Evolutionary conservation across 2,797 vertebrate genomes (phyloP), one percentile per base, ranked within the genome.

Genomic region (Loriculus beryllinus): DNA sequence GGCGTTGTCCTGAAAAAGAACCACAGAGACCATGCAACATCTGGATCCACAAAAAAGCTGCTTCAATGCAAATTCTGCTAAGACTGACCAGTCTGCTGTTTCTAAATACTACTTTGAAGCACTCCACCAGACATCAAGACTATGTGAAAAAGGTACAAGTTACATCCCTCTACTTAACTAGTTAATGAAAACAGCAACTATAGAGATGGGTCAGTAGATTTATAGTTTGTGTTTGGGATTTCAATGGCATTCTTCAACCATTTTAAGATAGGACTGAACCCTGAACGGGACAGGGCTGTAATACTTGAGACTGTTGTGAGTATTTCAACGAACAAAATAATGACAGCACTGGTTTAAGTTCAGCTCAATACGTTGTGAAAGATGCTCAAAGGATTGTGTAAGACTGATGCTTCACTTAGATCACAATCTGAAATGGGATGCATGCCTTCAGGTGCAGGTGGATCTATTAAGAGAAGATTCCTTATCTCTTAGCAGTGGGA

Each of bases 1-100:
- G 29, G 98, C 98, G 14, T 98, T 98, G 87, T 99, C 99, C 99
- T 99, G 94, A 48, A 95, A 97, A 80, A 96, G 25, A 96, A 65
- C 56, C 68, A 82, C 63, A 86, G 12, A 60, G 45, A 64, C 76
- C 25, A 35, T 56, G 23, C 29, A 75, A 29, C 6, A 60, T 31
- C 54, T 56, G 10, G 49, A 82, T 29, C 20, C 56, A 87, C 65
- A 51, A 70, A 67, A 63, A 5, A 82, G 6, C 51, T 31, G 21
- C 19, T 69, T 76, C 20, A 17, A 77, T 85, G 45, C 37, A 40
- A 87, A 90, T 67, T 80, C 26, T 82, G 15, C 22, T 25, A 11
- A 17, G 48, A 81, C 18, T 12, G 8, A 51, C 20, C 14, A 59
- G 33, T 9, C 8, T 51, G 11, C 28, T 54, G 35, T 31, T 92